Base-by-base conservation (phyloP, 2,797 vertebrate species). In the Sorex maritimensis region DNA sequence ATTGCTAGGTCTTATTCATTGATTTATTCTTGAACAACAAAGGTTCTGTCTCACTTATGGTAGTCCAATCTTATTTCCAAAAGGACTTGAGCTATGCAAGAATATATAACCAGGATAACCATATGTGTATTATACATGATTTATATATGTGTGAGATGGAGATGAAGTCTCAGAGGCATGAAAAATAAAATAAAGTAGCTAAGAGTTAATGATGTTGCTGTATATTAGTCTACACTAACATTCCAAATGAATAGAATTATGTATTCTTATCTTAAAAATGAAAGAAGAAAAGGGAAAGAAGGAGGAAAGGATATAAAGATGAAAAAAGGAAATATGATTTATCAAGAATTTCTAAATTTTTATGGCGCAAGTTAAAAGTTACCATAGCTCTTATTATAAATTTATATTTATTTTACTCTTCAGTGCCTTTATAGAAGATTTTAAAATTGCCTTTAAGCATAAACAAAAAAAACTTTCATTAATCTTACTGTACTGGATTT, bases 41-140 rank as follows among this genome's bases (percentile, higher is more conserved):
- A 9, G 58, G 15, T 68, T 83, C 81, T 68, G 4, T 24, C 30
- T 30, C 14, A 12, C 0, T 5, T 24, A 15, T 38, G 73, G 46
- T 23, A 61, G 69, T 21, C 58, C 4, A 11, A 3, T 69, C 49
- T 46, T 3, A 0, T 89, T 82, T 69, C 19, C 1, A 49, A 30
- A 72, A 58, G 28, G 14, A 26, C 8, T 28, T 77, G 17, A 7
- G 34, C 19, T 6, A 1, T 23, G 44, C 24, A 5, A 28, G 26
- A 5, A 2, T 52, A 28, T 34, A 21, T 23, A 34, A 24, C 9
- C 10, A 5, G 5, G 65, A 14, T 38, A 30, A 6, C 1, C 24
- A 1, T 0, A 1, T 12, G 2, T 38, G 0, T 21, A 1, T n/a
- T 2, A 7, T 52, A 44, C 24, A 19, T 24, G 21, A 52, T 30